A percentile compares a stretch with the other conserved stretches of the same genome.
Evolutionary conservation across 2,113 vertebrate genomes (phyloP).

Genomic region (Mesoclemmys tuberculata): DNA sequence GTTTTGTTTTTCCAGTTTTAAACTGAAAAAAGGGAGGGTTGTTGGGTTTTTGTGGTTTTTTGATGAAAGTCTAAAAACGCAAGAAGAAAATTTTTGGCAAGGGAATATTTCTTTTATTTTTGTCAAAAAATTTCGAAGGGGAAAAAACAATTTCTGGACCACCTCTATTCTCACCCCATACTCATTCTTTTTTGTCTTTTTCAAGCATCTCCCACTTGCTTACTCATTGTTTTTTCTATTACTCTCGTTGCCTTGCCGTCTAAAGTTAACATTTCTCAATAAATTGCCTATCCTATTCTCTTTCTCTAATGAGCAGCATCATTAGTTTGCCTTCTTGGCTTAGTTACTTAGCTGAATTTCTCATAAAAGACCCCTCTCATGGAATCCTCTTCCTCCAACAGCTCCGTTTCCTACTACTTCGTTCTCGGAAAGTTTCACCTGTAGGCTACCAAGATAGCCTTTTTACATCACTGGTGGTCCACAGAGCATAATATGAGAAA

Average conservation of each 20-base stretch:
- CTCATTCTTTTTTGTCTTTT: background rate
- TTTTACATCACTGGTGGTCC: background rate
- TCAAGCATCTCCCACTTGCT: background rate
- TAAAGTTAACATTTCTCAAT: background rate
- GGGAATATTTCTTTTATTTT: background rate
- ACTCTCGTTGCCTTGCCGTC: background rate
- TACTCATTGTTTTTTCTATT: background rate
- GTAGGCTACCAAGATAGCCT: background rate
- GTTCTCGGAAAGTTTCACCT: background rate
- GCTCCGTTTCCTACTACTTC: background rate
- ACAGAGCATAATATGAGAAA: background rate
- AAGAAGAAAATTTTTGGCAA: background rate
- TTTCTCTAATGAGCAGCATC: background rate
- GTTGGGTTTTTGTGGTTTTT: no score
- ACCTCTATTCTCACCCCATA: background rate
- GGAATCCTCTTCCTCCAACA: rapidly evolving
- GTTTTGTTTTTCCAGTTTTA: background rate
- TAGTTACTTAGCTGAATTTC: background rate
- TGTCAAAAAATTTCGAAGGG: background rate
- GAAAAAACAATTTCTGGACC: background rate
- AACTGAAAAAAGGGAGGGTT: background rate
- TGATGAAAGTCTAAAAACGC: background rate
- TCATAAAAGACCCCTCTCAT: background rate
- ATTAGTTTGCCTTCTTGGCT: background rate
- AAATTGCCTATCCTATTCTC: background rate